Base-by-base conservation (phyloP, 2,113 vertebrate species). In the Lynx canadensis region DNA sequence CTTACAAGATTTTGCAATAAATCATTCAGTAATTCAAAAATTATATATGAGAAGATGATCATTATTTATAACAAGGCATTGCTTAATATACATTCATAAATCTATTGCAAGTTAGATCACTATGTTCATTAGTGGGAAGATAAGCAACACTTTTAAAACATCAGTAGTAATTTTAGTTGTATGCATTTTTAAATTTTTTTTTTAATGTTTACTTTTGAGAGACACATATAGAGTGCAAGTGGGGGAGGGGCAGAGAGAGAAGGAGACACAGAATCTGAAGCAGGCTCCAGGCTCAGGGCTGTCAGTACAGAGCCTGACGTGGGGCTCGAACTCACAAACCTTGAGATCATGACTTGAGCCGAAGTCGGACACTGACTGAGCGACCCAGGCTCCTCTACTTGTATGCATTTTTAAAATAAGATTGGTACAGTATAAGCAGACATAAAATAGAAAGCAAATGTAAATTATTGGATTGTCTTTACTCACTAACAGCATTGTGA, bases 111-210 rank as follows among this genome's bases (percentile, higher is more conserved):
- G 3, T 89, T 65, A 92, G 21, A 89, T 29, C 57, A 89, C 27
- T 57, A 15, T 83, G 55, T 86, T 91, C 33, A 89, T 80, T 95
- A 89, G 3, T 60, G 45, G 27, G 14, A 23, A 94, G n/a, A 85
- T 74, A 80, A 88, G 81, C 11, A 63, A 63, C 18, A 60, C 13
- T 91, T 94, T 76, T 82, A 90, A 96, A 88, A 73, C 14, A 41
- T 83, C 41, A 91, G 31, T 63, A 71, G 36, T 81, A 74, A 79
- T 95, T 92, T 87, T 79, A 41, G 29, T 86, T 94, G 12, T 66
- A 27, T 92, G 33, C 76, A 48, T 76, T 76, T 74, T 63, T 78
- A n/a, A 94, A 88, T 7, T 45, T 45, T 45, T 41, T 45, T 45
- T 45, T 45, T 45, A 8, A 9, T 45, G 45, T 45, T 45, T 45